Evolutionary conservation across 2,888 invertebrate genomes (phyloP).

Genomic region (Cephus nigrinus): DNA sequence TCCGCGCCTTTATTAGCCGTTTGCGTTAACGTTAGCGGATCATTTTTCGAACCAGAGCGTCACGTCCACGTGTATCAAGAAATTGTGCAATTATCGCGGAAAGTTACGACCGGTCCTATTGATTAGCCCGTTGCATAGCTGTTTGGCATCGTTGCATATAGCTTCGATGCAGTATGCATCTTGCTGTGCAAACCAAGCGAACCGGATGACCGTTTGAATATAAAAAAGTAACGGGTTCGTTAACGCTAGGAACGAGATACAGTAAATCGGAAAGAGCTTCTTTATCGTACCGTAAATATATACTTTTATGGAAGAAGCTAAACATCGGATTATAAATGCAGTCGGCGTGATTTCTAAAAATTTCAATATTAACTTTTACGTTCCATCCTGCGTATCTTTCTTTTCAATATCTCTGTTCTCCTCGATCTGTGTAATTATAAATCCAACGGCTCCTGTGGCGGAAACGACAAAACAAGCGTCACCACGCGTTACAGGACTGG

Average conservation of each 20-base stretch:
- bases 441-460: not conserved
- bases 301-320: not conserved
- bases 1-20: slow-evolving; percentile 3
- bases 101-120: not conserved
- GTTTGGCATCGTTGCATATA: not conserved
- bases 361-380: not conserved
- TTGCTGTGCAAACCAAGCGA: not conserved
- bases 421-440: not conserved
- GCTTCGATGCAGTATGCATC: not conserved
- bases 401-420: not conserved
- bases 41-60: slow-evolving; percentile 15
- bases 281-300: not conserved
- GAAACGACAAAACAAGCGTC: slow-evolving; percentile 3
- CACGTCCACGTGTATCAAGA: slow-evolving; percentile 1
- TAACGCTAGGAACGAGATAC: not conserved
- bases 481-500: not conserved
- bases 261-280: not conserved
- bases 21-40: slow-evolving; percentile 9
- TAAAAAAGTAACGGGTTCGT: not conserved
- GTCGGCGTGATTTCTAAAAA: not conserved
- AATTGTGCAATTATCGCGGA: not conserved
- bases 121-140: not conserved
- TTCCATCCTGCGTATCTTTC: not conserved
- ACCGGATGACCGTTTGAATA: not conserved
- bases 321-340: not conserved